These are phyloP conservation scores for Tringa solitaria DNA, from an alignment of 2,113 vertebrate genomes.

Conservation along the genomic window DNA sequence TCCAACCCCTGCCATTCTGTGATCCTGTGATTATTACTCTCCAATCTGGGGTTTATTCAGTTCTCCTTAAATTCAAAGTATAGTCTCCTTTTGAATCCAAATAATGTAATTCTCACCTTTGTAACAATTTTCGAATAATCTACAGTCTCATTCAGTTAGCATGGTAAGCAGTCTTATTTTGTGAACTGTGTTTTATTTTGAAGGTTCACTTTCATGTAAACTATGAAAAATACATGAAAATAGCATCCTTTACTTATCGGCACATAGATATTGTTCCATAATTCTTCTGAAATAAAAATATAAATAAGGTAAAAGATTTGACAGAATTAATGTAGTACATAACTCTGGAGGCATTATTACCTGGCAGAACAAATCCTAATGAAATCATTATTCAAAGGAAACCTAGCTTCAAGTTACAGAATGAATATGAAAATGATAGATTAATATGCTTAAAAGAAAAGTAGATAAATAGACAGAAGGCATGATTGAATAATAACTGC, in stretches of 20 bases:
- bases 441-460: constrained; percentile 23
- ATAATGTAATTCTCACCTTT: neutral
- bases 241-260: neutral
- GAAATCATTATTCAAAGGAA: constrained; percentile 49
- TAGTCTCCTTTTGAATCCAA: neutral
- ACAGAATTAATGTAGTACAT: constrained; percentile 41
- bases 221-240: neutral
- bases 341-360: neutral
- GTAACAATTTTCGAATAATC: neutral
- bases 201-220: neutral
- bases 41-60: neutral
- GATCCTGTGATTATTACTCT: neutral
- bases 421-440: constrained; percentile 8
- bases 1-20: too few relatives aligned
- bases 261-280: neutral
- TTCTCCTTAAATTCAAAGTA: neutral
- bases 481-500: neutral
- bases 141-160: neutral
- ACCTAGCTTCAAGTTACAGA: constrained; percentile 28
- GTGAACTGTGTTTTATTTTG: neutral
- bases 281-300: constrained; percentile 7
- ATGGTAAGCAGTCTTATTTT: neutral
- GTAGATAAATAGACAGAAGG: neutral
- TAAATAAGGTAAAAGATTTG: neutral
- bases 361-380: constrained; percentile 52